A percentile compares a stretch with the other conserved stretches of the same genome.
phyloP scores from a whole-genome alignment of 2,888 invertebrate species.

The Oscheius sp. region DNA sequence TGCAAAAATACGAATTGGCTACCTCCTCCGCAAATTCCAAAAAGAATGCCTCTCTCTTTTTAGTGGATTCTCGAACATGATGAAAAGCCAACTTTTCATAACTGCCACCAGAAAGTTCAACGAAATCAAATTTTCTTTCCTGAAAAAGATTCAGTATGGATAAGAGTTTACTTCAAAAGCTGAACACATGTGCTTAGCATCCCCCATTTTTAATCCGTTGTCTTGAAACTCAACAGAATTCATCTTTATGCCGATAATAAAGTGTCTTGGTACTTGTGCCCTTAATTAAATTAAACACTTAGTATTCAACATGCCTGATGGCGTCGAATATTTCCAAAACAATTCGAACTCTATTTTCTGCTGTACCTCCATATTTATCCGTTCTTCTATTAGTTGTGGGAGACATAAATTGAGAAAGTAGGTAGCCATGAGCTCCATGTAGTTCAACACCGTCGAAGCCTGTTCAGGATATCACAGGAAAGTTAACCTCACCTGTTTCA shows the following conservation, averaged over 20 bases:
- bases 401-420: constrained; percentile 58
- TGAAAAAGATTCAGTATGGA: constrained; percentile 20
- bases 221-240: constrained; percentile 62
- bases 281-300: neutral
- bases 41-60: constrained; percentile 57
- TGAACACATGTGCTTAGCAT: constrained; percentile 13
- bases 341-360: constrained; percentile 50
- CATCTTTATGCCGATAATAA: constrained; percentile 57
- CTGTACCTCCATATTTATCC: constrained; percentile 56
- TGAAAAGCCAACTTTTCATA: constrained; percentile 54
- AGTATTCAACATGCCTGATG: constrained; percentile 39
- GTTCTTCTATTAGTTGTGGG: constrained; percentile 60
- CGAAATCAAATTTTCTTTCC: constrained; percentile 57
- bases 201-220: constrained; percentile 35
- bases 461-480: neutral
- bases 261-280: constrained; percentile 35
- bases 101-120: constrained; percentile 61
- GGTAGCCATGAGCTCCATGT: constrained; percentile 60
- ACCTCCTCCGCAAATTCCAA: constrained; percentile 51
- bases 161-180: neutral
- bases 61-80: constrained; percentile 53
- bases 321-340: constrained; percentile 56
- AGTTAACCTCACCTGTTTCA: constrained; percentile 32
- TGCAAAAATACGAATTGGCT: neutral
- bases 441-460: constrained; percentile 61